These are phyloP conservation scores for Mnemiopsis leidyi DNA, from an alignment of 37 sponge, comb jelly and placozoan genomes.

Conservation along the genomic window DNA sequence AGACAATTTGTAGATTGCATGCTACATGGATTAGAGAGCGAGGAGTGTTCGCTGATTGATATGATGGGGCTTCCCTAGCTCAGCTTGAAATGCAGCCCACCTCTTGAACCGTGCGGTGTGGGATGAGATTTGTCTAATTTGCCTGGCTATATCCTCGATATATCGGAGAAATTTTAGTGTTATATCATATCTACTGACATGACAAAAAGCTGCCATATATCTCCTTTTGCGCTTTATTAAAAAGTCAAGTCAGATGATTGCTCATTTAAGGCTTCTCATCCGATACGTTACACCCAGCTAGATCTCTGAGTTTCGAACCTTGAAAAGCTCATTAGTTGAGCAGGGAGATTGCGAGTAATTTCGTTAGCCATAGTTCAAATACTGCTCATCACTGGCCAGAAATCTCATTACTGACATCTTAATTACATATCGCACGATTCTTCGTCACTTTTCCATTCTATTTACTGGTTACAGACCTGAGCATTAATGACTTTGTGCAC, in stretches of 20 bases:
- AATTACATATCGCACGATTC: background rate
- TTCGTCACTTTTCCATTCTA: background rate
- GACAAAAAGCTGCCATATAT: background rate
- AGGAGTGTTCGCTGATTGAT: background rate
- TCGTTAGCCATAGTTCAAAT: background rate
- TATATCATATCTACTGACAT: background rate
- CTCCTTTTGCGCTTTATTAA: background rate
- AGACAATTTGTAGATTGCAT: background rate
- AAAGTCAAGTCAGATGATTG: background rate
- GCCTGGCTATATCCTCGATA: background rate
- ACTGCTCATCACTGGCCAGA: background rate
- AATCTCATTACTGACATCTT: background rate
- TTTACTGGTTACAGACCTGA: too few species aligned
- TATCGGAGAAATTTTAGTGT: background rate
- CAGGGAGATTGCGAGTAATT: background rate
- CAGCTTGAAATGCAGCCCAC: background rate
- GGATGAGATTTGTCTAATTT: background rate
- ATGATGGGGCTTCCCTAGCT: background rate
- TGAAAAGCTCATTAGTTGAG: background rate
- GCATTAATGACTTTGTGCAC: too few species aligned
- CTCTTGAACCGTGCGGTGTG: background rate
- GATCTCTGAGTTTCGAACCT: background rate
- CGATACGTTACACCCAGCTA: background rate
- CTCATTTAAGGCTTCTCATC: background rate
- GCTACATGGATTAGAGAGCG: background rate